These are phyloP conservation scores for Alectoris magna DNA, from an alignment of 2,797 vertebrate species.

Conservation along the genomic window DNA sequence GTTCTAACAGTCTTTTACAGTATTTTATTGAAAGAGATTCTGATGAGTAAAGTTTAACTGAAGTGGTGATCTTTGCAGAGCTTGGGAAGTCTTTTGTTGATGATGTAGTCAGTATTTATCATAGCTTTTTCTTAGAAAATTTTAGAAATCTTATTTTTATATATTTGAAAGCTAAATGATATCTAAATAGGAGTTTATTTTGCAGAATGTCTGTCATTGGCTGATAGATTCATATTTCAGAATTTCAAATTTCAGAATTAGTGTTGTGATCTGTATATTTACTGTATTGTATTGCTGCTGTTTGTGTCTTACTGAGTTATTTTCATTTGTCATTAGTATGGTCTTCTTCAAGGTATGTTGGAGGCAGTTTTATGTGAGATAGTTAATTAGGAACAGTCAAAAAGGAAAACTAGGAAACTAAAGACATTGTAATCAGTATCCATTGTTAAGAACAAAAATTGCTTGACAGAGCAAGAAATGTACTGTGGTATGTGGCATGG, in stretches of 20 bases:
- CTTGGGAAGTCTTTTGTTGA: background rate
- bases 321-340: background rate
- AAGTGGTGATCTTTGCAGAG: background rate
- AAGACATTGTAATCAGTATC: background rate
- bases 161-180: background rate
- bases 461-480: background rate
- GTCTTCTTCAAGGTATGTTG: background rate
- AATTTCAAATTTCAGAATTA: background rate
- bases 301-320: background rate
- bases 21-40: background rate
- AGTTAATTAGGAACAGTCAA: background rate
- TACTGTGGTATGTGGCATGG: background rate
- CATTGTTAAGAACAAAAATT: background rate
- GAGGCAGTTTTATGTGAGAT: background rate
- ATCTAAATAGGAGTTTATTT: background rate
- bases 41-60: background rate
- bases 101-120: background rate
- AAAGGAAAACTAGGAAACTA: background rate
- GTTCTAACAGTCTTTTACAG: background rate
- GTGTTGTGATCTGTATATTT: background rate
- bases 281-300: rapidly evolving
- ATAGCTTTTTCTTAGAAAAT: background rate
- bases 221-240: background rate
- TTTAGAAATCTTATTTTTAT: background rate
- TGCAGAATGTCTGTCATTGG: background rate